Evolutionary conservation across 2,113 vertebrate genomes (phyloP), one percentile per base, ranked within the genome.

Genomic region (Cryptotis parvus): DNA sequence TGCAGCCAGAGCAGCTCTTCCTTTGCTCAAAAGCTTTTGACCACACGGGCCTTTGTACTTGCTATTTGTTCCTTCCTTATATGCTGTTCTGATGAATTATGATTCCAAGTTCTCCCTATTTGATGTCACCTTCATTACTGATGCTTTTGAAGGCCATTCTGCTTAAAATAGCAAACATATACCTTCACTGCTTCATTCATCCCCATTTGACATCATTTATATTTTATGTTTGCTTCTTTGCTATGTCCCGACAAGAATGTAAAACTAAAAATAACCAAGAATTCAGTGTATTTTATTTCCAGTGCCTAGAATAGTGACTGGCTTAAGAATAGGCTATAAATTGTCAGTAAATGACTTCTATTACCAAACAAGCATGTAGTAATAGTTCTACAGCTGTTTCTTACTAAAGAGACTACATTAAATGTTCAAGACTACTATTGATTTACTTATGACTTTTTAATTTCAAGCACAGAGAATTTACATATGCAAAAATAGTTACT

Each of bases 281-380:
- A 41, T 77, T 70, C 29, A 85, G 31, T 41, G 86, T 55, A 49
- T 33, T 84, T 83, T 52, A 75, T 72, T 84, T 11, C 52, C 55
- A 85, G 26, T 14, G 24, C 52, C 52, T 72, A 87, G 31, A 61
- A 88, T 5, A 78, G 31, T 58, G 26, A 18, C 75, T 41, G 15
- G 58, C 18, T 69, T 76, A 82, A 91, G 72, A 7, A 7, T 18
- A 39, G 91, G 39, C 80, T 65, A 87, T 58, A 16, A 89, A 45
- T 73, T 93, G 70, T 82, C 24, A 92, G 35, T 31, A 87, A 92
- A 63, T 85, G 65, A 78, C 15, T 89, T 49, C 52, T 84, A 65
- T 69, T 76, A 55, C 43, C 81, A 87, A 89, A 91, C 33, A 94
- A 69, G 37, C 26, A 52, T 12, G 35, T 0, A 85, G 29, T 45